Percentiles rank a stretch among this genome's conserved stretches.
Conservation (phyloP, 2,113 vertebrate species). For the Egretta garzetta region DNA sequence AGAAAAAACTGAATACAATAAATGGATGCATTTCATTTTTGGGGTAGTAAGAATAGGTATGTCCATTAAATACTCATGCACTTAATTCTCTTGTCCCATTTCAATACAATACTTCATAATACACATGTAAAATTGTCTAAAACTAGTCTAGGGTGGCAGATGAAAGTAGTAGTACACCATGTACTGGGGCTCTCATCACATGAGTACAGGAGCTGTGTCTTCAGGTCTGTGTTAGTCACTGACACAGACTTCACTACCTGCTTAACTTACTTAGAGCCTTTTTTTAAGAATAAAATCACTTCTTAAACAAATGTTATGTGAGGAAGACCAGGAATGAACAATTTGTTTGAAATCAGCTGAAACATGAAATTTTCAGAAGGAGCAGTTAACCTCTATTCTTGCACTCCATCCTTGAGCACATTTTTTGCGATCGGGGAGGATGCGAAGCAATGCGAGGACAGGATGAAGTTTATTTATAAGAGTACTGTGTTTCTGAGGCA, state of each 20-base stretch:
- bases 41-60: conserved; percentile 72
- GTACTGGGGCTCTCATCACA: accelerated
- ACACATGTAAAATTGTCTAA: background rate
- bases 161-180: accelerated
- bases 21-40: conserved; percentile 60
- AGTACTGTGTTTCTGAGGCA: background rate
- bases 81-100: background rate
- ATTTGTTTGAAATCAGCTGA: accelerated
- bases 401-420: too few relatives aligned
- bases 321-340: background rate
- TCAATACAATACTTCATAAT: background rate
- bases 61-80: background rate
- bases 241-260: accelerated
- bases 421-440: accelerated
- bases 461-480: background rate
- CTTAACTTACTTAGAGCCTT: background rate
- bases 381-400: background rate
- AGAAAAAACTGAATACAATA: conserved; percentile 29
- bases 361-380: background rate
- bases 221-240: accelerated
- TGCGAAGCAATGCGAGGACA: background rate
- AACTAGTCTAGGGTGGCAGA: accelerated
- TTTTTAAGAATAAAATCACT: background rate
- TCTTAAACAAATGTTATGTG: background rate
- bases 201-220: accelerated